Evolutionary conservation across 2,113 vertebrate species (phyloP).

Genomic region (Neolamprologus ventralis): DNA sequence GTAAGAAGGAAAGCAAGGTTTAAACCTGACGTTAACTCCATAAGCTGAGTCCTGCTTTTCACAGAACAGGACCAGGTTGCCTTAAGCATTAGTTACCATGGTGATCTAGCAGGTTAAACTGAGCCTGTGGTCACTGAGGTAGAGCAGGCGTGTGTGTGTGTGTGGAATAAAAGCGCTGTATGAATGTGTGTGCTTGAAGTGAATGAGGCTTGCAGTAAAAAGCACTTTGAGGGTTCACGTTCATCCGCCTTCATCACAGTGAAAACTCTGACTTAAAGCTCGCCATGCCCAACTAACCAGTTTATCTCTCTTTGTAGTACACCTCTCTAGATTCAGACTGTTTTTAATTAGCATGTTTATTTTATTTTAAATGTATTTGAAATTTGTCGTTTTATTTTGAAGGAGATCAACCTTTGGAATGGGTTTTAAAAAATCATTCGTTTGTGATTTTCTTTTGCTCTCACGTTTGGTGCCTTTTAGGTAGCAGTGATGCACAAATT

Average conservation of each 20-base stretch:
- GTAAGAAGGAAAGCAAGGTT: not conserved
- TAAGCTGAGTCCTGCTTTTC: not conserved
- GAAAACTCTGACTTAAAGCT: not conserved
- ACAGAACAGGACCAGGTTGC: not conserved
- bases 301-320: not conserved
- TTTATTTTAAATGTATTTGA: not conserved
- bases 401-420: not conserved
- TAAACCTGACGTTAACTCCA: not conserved
- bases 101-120: not conserved
- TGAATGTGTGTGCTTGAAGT: not conserved
- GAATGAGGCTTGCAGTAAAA: not conserved
- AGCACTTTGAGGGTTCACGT: not conserved
- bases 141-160: not conserved
- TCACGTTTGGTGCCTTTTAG: not conserved
- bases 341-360: not conserved
- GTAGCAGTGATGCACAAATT: not conserved
- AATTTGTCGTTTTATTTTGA: not conserved
- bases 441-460: not conserved
- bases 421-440: not conserved
- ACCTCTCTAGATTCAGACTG: not conserved
- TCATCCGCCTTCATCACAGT: accelerated
- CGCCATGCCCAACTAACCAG: not conserved
- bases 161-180: not conserved
- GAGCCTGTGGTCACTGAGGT: not conserved
- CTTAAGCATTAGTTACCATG: not conserved